These are phyloP conservation scores for Spermophilus dauricus DNA, from an alignment of 2,113 vertebrate species.

Conservation along the genomic window DNA sequence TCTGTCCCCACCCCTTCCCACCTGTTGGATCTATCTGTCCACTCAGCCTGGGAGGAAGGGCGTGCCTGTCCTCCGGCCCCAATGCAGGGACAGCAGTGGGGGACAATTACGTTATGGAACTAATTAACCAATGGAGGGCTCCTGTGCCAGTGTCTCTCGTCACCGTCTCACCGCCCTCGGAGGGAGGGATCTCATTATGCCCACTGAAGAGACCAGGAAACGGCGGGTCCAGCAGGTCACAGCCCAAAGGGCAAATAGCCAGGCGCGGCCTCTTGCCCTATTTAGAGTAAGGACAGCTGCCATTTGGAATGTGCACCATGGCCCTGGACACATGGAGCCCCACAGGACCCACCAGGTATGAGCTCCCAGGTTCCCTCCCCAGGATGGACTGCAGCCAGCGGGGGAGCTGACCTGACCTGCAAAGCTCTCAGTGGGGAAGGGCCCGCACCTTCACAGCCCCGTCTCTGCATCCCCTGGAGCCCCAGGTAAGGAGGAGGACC, in stretches of 20 bases:
- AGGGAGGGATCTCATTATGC: fast-evolving
- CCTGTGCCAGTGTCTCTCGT: background rate
- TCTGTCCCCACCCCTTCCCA: background rate
- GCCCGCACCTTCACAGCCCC: fast-evolving
- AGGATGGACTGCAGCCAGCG: too few species aligned
- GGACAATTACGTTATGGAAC: fast-evolving
- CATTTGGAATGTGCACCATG: fast-evolving
- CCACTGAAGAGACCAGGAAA: background rate
- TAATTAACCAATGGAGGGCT: background rate
- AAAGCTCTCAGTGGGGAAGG: fast-evolving
- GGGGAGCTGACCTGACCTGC: background rate
- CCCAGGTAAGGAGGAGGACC: background rate
- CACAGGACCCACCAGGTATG: fast-evolving
- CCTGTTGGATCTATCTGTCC: background rate
- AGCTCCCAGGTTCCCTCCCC: fast-evolving
- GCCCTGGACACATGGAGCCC: fast-evolving
- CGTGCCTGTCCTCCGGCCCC: background rate
- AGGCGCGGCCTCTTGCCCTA: background rate
- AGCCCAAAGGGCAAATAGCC: background rate
- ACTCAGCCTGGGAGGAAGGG: background rate
- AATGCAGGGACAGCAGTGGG: background rate
- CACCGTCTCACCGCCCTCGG: background rate
- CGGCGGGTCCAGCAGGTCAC: background rate
- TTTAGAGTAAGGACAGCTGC: background rate
- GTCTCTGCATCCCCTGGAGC: background rate